A percentile compares a stretch with the other conserved stretches of the same genome.
Conservation (phyloP, 2,113 vertebrate species). For the Trematomus loennbergii region DNA sequence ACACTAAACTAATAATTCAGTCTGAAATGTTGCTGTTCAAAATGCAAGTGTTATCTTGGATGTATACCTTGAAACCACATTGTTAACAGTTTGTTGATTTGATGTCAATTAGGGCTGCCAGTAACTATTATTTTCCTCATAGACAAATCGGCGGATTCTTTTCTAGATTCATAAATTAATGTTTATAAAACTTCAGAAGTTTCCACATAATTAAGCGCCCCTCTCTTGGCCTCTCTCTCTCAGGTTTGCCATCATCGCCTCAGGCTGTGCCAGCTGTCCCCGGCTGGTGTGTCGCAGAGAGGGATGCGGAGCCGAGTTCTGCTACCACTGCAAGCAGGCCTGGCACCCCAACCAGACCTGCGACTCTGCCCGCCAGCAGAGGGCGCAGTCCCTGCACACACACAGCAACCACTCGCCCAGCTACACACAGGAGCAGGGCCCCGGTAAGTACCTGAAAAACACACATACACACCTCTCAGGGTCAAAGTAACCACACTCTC, state of each 20-base stretch:
- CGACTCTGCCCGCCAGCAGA: slow-evolving; percentile 95
- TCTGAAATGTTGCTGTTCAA: neutral
- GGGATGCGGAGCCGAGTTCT: slow-evolving; percentile 97
- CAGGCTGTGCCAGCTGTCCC: slow-evolving; percentile 98
- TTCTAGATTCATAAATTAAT: too few relatives aligned
- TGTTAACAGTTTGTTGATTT: neutral
- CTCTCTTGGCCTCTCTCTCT: neutral
- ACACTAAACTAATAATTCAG: neutral
- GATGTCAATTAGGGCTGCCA: too few relatives aligned
- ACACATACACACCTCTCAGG: neutral
- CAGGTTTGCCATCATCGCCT: slow-evolving; percentile 97
- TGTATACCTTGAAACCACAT: neutral
- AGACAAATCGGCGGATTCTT: too few relatives aligned
- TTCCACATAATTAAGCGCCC: neutral
- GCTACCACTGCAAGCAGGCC: slow-evolving; percentile 99
- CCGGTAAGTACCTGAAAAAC: slow-evolving; percentile 81
- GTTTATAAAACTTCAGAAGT: too few relatives aligned
- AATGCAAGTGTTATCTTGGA: neutral
- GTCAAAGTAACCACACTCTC: neutral
- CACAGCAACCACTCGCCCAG: slow-evolving; percentile 96
- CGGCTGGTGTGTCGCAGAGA: slow-evolving; percentile 94
- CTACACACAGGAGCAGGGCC: slow-evolving; percentile 94
- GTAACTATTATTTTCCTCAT: too few relatives aligned
- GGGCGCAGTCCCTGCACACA: slow-evolving; percentile 92
- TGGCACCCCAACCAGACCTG: slow-evolving; percentile 99